Conservation (phyloP, 2,888 invertebrate species). For the Conomelus anceps region DNA sequence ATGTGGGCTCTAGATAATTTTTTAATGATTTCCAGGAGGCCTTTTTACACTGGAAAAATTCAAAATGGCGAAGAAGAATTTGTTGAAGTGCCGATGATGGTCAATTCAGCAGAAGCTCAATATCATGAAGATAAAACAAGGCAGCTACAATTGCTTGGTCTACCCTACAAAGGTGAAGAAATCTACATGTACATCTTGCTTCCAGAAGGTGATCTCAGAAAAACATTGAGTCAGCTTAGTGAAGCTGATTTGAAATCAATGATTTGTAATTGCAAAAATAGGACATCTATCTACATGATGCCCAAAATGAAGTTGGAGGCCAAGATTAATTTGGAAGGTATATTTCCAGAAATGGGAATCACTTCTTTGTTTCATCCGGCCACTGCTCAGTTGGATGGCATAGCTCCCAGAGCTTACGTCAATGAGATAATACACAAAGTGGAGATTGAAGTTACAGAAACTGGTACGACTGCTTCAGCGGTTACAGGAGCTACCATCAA, state of each 20-base stretch:
- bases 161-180: constrained; percentile 63
- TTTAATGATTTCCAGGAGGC: constrained; percentile 28
- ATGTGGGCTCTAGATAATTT: too few relatives aligned
- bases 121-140: constrained; percentile 48
- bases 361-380: constrained; percentile 54
- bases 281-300: constrained; percentile 38
- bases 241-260: constrained; percentile 41
- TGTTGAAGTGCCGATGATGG: constrained; percentile 57
- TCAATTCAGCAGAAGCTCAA: constrained; percentile 53
- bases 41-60: constrained; percentile 39
- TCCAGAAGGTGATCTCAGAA: constrained; percentile 48
- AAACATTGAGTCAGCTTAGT: constrained; percentile 44
- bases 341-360: constrained; percentile 54
- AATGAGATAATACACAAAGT: constrained; percentile 46
- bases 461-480: constrained; percentile 64
- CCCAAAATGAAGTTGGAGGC: constrained; percentile 67
- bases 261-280: constrained; percentile 50
- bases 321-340: constrained; percentile 48
- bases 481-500: constrained; percentile 53
- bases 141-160: constrained; percentile 56
- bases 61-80: constrained; percentile 42
- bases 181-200: constrained; percentile 58
- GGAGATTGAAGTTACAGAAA: constrained; percentile 47
- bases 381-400: constrained; percentile 53
- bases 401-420: constrained; percentile 41